phyloP scores from a whole-genome alignment of 2,888 invertebrate species.

The Halocaridina rubra region DNA sequence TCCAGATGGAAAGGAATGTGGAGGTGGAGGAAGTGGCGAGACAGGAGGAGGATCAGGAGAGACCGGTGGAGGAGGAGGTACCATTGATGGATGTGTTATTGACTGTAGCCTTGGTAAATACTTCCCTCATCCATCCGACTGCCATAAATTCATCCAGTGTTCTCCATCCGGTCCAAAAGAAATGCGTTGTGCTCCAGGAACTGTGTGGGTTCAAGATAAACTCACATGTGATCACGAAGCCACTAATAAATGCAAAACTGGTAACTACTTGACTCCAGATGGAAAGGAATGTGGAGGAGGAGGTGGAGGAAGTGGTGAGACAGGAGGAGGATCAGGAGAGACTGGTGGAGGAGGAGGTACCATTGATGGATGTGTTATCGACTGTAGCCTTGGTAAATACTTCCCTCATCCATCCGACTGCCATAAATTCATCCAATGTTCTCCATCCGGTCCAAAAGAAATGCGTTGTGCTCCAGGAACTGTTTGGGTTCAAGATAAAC shows the following conservation, averaged over 20 bases:
- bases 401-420: conserved; percentile 61
- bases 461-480: conserved; percentile 40
- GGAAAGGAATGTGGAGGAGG: neutral
- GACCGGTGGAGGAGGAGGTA: neutral
- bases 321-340: neutral
- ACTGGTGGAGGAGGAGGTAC: conserved; percentile 17
- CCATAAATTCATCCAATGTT: conserved; percentile 63
- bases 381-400: conserved; percentile 25
- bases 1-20: neutral
- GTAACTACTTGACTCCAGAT: neutral
- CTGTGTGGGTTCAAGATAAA: conserved; percentile 24
- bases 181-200: conserved; percentile 27
- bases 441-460: conserved; percentile 41
- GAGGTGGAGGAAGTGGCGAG: neutral
- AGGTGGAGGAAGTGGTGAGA: neutral
- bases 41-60: neutral
- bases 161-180: conserved; percentile 29
- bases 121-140: conserved; percentile 56
- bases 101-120: conserved; percentile 11
- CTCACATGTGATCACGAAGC: conserved; percentile 38
- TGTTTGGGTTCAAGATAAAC: conserved; percentile 5
- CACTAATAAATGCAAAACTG: conserved; percentile 14
- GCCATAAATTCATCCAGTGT: conserved; percentile 62
- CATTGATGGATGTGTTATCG: conserved; percentile 30
- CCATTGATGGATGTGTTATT: conserved; percentile 5